Base-by-base conservation (phyloP, 2,888 invertebrate species). In the Polymixis flavicincta region DNA sequence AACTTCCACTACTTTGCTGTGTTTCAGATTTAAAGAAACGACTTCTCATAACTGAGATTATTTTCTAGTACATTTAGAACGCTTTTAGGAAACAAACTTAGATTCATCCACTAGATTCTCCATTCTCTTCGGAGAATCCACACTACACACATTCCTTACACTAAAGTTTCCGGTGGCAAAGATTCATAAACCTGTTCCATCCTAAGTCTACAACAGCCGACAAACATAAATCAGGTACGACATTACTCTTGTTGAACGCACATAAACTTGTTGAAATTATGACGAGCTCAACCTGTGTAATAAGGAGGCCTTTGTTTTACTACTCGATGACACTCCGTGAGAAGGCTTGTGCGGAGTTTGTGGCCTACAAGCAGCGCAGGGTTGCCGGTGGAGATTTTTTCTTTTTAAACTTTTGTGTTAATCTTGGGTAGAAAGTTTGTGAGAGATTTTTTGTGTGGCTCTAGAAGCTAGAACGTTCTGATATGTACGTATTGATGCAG, bases 251-350 rank as follows among this genome's bases (percentile, higher is more conserved):
- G 85, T 81, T 83, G 88, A 82, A 82, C 88, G 85, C 83, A 88
- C 87, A 88, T 88, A 87, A 88, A 86, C 86, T 84, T 87, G 89
- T 88, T 85, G 85, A 85, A 89, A 87, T 89, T 89, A 89, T 89
- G 90, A 89, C 87, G 85, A 87, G 85, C 87, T 85, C 85, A 84
- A 87, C 88, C 86, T 84, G 82, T 75, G 80, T 84, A 83, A 83
- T 88, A 87, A 81, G 85, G 85, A 84, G 80, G 76, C 85, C 83
- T 90, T 87, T 90, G 90, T 89, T 89, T 87, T 87, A 90, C 87
- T 89, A 85, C 86, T 82, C 85, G 87, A 88, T 87, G 88, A 87
- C 90, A 90, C 86, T 89, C 88, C 76, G 82, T 65, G 69, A 72
- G 68, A 76, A 74, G 82, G 64, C 77, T 75, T 67, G 86, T 59